A percentile compares a stretch with the other conserved stretches of the same genome.
Evolutionary conservation across 2,888 invertebrate genomes (phyloP).

Genomic region (Azorinus chamasolen): DNA sequence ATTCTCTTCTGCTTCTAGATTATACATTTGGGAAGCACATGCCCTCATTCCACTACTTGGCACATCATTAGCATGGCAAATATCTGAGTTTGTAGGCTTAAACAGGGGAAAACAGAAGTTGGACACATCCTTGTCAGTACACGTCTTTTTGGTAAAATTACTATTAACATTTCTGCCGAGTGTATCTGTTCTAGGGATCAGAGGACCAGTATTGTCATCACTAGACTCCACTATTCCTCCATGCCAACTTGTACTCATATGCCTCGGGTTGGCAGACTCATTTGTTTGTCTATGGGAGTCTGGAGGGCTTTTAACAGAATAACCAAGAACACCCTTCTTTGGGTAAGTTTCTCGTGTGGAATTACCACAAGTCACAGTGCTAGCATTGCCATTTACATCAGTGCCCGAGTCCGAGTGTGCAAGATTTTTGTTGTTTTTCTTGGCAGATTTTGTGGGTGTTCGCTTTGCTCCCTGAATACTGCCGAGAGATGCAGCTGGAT

Average conservation of each 20-base stretch:
- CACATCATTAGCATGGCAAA: slow-evolving; percentile 15
- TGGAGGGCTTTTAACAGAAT: no score
- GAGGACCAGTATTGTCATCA: slow-evolving; percentile 43
- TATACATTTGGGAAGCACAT: slow-evolving; percentile 59
- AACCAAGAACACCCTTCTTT: no score
- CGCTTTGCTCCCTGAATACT: not conserved
- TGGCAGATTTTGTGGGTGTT: no score
- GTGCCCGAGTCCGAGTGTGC: no score
- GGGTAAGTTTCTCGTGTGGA: no score
- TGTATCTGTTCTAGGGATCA: slow-evolving; percentile 37
- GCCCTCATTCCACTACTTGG: slow-evolving; percentile 59
- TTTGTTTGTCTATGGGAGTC: no score
- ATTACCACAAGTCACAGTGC: no score
- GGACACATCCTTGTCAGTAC: slow-evolving; percentile 53
- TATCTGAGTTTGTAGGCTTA: slow-evolving; percentile 36
- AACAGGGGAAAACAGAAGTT: slow-evolving; percentile 51
- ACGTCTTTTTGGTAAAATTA: slow-evolving; percentile 51
- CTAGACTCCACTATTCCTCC: slow-evolving; percentile 25
- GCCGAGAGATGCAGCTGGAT: slow-evolving; percentile 56
- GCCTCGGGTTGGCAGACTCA: no score
- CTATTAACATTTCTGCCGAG: slow-evolving; percentile 49
- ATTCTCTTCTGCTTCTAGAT: slow-evolving; percentile 51
- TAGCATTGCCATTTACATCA: no score
- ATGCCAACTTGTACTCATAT: slow-evolving; percentile 59
- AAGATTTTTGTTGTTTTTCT: no score